Evolutionary conservation across 2,888 invertebrate genomes (phyloP), one percentile per base, ranked within the genome.

Genomic region (Acleris cristana): DNA sequence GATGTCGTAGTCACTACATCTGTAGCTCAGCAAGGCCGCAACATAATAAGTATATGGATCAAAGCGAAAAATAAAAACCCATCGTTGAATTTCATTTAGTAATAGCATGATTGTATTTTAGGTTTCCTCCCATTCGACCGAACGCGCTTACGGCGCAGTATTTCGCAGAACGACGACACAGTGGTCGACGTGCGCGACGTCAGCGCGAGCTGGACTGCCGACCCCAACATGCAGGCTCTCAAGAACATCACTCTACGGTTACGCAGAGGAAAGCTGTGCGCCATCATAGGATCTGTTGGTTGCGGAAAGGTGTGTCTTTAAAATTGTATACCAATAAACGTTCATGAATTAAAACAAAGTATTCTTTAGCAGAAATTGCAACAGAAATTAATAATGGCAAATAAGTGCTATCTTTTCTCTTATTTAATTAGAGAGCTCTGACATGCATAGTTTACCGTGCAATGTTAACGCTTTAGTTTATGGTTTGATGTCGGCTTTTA

Each of bases 241-340:
- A 92, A 93, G 48, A 87, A 93, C 40, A 74, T 95, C 16, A 93
- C 93, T 16, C 72, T 95, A 52, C 84, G 93, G 6, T 80, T 95
- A 10, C 89, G 92, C 21, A 92, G 84, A 74, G 95, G 95, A 53
- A 94, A 94, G 74, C 82, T 95, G 14, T 94, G 96, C 69, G 95
- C 95, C 12, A 93, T 97, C 44, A 95, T 97, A 59, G 97, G 97
- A 10, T 94, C 95, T 62, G 96, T 97, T 1, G 97, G 96, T 8
- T 91, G 95, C 44, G 97, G 96, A 57, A 97, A 96, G 93, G 94
- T 94, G 18, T 23, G 16, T 26, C 12, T 18, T n/a, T 48, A 18
- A 18, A 48, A 59, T 30, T 56, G 21, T 34, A 10, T 12, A 12
- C n/a, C n/a, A 34, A 18, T 34, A 18, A 18, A 6, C 3, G 34